These are phyloP conservation scores for Drosophila elegans DNA, from an alignment of 1,140 invertebrate genomes.

Conservation along the genomic window DNA sequence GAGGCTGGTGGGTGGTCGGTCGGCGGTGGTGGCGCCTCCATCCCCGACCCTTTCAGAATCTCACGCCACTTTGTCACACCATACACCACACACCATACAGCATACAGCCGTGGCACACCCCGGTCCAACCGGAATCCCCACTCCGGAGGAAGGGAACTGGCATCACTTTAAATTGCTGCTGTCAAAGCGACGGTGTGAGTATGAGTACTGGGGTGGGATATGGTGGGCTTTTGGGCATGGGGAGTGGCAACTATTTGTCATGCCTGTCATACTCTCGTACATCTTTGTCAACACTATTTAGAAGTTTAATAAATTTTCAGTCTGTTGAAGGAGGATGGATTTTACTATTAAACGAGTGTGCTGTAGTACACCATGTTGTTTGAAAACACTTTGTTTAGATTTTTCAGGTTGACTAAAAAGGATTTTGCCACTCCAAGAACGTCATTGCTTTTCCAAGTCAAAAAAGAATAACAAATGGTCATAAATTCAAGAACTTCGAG, in stretches of 20 bases:
- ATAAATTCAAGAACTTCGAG: too few relatives aligned
- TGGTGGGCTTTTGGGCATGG: neutral
- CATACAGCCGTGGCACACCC: constrained; percentile 1
- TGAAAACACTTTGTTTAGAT: neutral
- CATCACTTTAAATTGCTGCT: constrained; percentile 80
- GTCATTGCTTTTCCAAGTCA: too few relatives aligned
- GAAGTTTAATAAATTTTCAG: constrained; percentile 78
- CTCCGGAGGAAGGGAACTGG: neutral
- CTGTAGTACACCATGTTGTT: neutral
- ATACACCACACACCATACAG: too few relatives aligned
- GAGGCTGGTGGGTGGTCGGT: constrained; percentile 41
- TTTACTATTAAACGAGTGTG: constrained; percentile 2
- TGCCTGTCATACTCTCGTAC: constrained; percentile 78
- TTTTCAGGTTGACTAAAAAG: neutral
- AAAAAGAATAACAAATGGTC: too few relatives aligned
- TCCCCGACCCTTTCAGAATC: constrained; percentile 8
- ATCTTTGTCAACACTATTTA: constrained; percentile 81
- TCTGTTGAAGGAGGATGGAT: constrained; percentile 20
- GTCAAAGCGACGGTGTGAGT: constrained; percentile 51
- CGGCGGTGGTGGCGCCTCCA: constrained; percentile 44
- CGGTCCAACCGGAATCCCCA: too few relatives aligned
- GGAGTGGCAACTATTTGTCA: constrained; percentile 68
- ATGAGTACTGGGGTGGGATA: constrained; percentile 3
- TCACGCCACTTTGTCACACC: constrained; percentile 54
- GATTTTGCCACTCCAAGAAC: too few relatives aligned